These are phyloP conservation scores for Gallinago solitaria DNA, from an alignment of 2,797 vertebrate genomes.

Conservation along the genomic window DNA sequence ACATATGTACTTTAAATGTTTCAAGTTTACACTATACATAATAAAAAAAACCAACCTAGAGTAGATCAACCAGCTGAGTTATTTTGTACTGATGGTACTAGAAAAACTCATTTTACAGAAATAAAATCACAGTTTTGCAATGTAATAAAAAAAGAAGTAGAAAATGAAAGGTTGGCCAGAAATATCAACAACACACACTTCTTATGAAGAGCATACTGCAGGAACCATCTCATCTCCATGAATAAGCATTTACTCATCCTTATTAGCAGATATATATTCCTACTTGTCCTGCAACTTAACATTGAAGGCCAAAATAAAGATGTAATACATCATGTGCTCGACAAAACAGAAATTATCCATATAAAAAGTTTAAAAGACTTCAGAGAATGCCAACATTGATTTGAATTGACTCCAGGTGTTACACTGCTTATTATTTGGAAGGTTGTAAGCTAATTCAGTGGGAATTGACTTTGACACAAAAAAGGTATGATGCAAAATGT, in stretches of 20 bases:
- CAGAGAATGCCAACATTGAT: not conserved
- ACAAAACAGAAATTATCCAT: not conserved
- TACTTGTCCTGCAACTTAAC: not conserved
- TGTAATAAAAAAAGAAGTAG: not conserved
- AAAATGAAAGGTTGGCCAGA: not conserved
- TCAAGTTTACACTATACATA: not conserved
- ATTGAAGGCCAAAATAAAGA: not conserved
- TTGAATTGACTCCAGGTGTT: not conserved
- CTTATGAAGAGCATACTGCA: not conserved
- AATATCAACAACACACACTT: not conserved
- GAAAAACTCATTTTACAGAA: not conserved
- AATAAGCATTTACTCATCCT: constrained; percentile 32
- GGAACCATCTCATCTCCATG: not conserved
- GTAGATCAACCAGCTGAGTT: not conserved
- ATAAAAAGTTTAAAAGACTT: not conserved
- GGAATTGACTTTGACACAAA: not conserved
- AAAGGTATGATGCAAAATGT: not conserved
- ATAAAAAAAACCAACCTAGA: not conserved
- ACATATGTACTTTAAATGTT: not conserved
- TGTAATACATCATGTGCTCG: not conserved
- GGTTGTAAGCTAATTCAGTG: not conserved
- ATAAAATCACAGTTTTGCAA: not conserved
- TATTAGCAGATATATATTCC: not conserved
- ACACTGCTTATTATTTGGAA: not conserved
- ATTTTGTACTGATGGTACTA: not conserved